Conservation (phyloP, 2,113 vertebrate genomes). For the Ivindomyrus marchei region DNA sequence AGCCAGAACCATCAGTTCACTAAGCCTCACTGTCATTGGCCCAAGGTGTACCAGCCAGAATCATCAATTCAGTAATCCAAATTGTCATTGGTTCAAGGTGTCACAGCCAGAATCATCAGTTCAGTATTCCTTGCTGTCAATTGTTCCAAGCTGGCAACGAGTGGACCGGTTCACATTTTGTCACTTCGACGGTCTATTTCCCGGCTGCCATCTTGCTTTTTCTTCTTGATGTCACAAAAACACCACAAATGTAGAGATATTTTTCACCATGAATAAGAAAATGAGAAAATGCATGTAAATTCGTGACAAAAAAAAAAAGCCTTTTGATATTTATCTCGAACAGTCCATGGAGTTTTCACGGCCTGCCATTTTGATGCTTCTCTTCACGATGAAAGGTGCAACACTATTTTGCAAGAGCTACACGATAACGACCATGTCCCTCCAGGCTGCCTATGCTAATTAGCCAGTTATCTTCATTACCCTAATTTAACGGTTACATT, state of each 20-base stretch:
- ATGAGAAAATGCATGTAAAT: neutral
- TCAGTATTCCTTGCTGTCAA: neutral
- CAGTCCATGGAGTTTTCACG: neutral
- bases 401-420: neutral
- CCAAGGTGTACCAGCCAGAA: neutral
- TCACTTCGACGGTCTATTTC: neutral
- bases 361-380: neutral
- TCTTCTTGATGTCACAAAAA: neutral
- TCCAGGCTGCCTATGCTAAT: neutral
- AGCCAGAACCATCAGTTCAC: conserved; percentile 9
- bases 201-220: conserved; percentile 8
- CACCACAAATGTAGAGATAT: neutral
- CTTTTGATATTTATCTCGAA: conserved; percentile 3
- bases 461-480: neutral
- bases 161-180: neutral
- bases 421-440: neutral
- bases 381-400: neutral
- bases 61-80: neutral
- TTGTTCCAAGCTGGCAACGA: neutral
- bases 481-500: neutral
- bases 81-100: neutral
- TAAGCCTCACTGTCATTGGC: neutral
- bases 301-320: neutral
- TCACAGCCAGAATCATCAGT: neutral
- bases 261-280: conserved; percentile 7